Base-by-base conservation (phyloP, 2,797 vertebrate species). In the Sternarchorhynchus goeldii region DNA sequence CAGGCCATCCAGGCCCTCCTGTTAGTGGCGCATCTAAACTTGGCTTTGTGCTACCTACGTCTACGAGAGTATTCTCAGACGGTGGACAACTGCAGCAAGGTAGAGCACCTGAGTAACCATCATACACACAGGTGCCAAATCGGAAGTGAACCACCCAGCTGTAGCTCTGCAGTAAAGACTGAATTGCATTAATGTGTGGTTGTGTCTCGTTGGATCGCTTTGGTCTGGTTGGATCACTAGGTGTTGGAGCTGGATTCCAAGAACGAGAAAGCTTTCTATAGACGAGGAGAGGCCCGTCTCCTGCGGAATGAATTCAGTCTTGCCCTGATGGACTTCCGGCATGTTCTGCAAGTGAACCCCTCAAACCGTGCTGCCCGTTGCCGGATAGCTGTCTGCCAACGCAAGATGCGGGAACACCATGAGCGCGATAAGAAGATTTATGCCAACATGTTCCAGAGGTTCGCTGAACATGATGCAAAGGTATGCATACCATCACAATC, bases 391-490 rank as follows among this genome's bases (percentile, higher is more conserved):
- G 67, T 93, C 83, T 99, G 97, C 89, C 96, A 96, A 87, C 91
- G 86, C 66, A 98, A 95, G 77, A 96, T 96, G 0, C 96, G 95
- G 82, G 96, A 97, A 82, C 95, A 97, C 89, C 92, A 98, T 0
- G 96, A 98, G 84, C 89, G 89, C 45, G 97, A 99, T 91, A 94
- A 96, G 83, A 95, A 81, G 89, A 96, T 90, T 82, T 98, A 99
- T 0, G 97, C 96, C 90, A 96, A 98, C 92, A 99, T 99, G 97
- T 99, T 99, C 90, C 89, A 95, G 77, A 99, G 97, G 88, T 98
- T 99, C 76, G 97, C 97, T 0, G 97, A 98, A 85, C 93, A 88
- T 76, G 97, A 99, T 0, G 93, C 94, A 6, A 97, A 97, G 96
- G 97, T 97, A 80, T 74, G 87, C 86, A 73, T 21, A 18, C 18